These are phyloP conservation scores for Xestia xanthographa DNA, from an alignment of 2,888 invertebrate species.

Conservation along the genomic window DNA sequence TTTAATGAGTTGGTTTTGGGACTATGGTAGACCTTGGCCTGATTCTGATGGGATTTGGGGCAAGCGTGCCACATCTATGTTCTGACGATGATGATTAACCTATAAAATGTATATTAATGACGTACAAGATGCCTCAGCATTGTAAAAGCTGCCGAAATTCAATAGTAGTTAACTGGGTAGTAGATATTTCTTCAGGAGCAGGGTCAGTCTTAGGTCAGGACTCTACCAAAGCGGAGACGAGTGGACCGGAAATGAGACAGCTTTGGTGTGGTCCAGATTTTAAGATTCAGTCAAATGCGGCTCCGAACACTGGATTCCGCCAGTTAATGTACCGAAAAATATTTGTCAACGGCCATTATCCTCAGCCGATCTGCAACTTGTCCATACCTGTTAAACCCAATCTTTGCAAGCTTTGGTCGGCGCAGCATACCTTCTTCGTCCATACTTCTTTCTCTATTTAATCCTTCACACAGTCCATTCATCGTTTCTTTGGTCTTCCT, in stretches of 20 bases:
- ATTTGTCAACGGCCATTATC: neutral
- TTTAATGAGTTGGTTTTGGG: constrained; percentile 30
- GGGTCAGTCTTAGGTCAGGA: neutral
- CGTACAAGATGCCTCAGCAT: neutral
- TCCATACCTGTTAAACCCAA: neutral
- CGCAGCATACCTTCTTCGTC: too few relatives aligned
- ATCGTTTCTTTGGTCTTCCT: too few relatives aligned
- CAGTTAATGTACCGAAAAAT: neutral
- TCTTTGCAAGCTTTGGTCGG: neutral
- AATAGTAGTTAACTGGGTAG: neutral
- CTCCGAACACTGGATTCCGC: neutral
- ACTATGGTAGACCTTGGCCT: constrained; percentile 19
- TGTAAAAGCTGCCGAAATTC: neutral
- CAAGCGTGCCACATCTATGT: neutral
- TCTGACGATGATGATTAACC: neutral
- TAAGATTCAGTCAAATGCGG: neutral
- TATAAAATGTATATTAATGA: neutral
- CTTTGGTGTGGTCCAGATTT: neutral
- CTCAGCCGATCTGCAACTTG: neutral
- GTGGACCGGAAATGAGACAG: neutral
- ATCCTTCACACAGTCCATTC: too few relatives aligned
- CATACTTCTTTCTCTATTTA: too few relatives aligned
- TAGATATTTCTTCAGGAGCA: neutral
- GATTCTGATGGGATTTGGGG: constrained; percentile 13
- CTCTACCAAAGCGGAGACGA: neutral